Conservation (phyloP, 1,140 invertebrate genomes). For the Hydropsyche tenuis region DNA sequence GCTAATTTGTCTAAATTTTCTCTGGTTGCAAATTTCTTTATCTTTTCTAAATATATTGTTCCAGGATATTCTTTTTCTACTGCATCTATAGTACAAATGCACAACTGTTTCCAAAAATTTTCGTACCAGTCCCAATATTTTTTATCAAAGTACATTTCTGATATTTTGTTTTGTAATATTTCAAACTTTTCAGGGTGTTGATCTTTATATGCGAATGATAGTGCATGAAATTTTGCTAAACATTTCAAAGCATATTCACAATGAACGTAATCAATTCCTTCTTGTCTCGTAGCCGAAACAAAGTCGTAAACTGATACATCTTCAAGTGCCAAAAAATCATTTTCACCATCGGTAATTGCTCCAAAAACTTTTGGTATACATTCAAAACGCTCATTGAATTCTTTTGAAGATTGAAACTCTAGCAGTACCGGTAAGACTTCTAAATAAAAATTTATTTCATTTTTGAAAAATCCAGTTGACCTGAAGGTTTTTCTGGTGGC, state of each 20-base stretch:
- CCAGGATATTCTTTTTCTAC: constrained; percentile 68
- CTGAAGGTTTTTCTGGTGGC: constrained; percentile 66
- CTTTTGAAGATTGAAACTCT: constrained; percentile 59
- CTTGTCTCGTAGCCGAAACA: constrained; percentile 59
- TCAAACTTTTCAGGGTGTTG: constrained; percentile 66
- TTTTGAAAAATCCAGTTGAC: constrained; percentile 66
- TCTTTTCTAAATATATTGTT: constrained; percentile 64
- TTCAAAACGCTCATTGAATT: constrained; percentile 60
- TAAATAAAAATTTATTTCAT: constrained; percentile 68
- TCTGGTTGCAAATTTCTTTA: constrained; percentile 63
- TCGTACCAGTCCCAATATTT: constrained; percentile 69
- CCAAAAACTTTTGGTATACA: constrained; percentile 65
- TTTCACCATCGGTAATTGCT: constrained; percentile 64
- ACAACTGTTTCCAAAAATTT: constrained; percentile 64
- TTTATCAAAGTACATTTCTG: constrained; percentile 68
- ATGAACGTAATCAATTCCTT: constrained; percentile 62
- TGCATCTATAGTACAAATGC: constrained; percentile 66
- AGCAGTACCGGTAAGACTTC: constrained; percentile 60
- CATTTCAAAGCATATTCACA: constrained; percentile 64
- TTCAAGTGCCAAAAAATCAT: constrained; percentile 72
- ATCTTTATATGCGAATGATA: constrained; percentile 72
- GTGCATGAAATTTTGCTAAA: constrained; percentile 72
- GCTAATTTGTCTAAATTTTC: constrained; percentile 55
- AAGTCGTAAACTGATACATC: constrained; percentile 67
- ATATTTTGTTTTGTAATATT: constrained; percentile 54